Conservation (phyloP, 2,797 vertebrate genomes). For the Takifugu ocellatus region DNA sequence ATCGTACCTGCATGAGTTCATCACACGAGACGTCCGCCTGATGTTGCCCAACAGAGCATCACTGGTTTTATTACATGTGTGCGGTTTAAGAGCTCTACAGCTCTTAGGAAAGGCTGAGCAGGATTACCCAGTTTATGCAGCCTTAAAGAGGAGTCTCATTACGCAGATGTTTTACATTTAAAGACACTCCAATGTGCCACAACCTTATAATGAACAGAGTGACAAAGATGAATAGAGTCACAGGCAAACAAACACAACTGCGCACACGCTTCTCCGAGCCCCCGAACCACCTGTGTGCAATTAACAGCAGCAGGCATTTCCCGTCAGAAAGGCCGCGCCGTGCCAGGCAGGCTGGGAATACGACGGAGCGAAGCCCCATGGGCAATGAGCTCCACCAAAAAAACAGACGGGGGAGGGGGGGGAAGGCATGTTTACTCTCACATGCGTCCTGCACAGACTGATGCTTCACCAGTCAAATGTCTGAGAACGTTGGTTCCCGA, state of each 20-base stretch:
- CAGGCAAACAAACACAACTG: constrained; percentile 44
- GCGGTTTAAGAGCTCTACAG: constrained; percentile 14
- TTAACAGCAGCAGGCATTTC: constrained; percentile 75
- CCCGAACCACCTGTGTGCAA: constrained; percentile 73
- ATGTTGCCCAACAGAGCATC: constrained; percentile 6
- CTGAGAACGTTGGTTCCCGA: not conserved
- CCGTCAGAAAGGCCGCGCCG: constrained; percentile 63
- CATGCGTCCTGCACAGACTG: not conserved
- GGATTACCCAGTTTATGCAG: constrained; percentile 11
- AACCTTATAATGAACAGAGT: constrained; percentile 18
- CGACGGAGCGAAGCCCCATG: constrained; percentile 38
- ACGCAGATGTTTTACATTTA: constrained; percentile 12
- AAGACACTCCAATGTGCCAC: constrained; percentile 1
- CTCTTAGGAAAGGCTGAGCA: constrained; percentile 1
- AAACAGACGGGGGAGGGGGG: not conserved
- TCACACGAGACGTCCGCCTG: constrained; percentile 23
- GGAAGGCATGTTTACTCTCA: not conserved
- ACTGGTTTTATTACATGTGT: constrained; percentile 1
- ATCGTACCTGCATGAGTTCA: constrained; percentile 7
- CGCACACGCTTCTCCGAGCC: constrained; percentile 31
- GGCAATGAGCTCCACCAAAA: constrained; percentile 42
- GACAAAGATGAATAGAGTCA: constrained; percentile 40
- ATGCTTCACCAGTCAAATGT: not conserved
- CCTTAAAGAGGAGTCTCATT: constrained; percentile 10
- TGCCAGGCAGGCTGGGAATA: constrained; percentile 67